These are phyloP conservation scores for Drosophila peninsularis DNA, from an alignment of 2,888 invertebrate species.

Conservation along the genomic window DNA sequence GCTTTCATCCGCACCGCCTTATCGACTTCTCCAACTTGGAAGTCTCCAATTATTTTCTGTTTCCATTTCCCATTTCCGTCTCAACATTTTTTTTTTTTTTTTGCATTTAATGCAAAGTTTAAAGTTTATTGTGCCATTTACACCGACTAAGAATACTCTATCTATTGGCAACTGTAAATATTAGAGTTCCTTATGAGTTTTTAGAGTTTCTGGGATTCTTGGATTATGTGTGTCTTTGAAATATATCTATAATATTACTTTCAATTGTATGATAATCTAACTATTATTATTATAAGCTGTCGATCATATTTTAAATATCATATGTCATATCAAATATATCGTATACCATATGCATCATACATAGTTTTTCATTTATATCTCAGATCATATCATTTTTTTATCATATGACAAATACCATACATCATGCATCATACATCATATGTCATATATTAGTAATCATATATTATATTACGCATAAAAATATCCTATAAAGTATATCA, in stretches of 20 bases:
- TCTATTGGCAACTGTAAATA: no score
- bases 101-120: neutral
- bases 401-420: no score
- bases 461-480: no score
- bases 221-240: neutral
- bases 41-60: neutral
- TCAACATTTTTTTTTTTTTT: neutral
- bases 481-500: no score
- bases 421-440: no score
- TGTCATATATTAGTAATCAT: no score
- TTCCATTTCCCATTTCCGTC: neutral
- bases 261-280: neutral
- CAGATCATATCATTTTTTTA: neutral
- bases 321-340: neutral
- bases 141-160: neutral
- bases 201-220: no score
- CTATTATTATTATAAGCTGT: neutral
- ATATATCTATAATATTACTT: neutral
- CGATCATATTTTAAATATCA: neutral
- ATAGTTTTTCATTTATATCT: neutral
- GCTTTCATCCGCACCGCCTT: slow-evolving; percentile 36
- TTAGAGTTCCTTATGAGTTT: no score
- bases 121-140: neutral
- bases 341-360: neutral
- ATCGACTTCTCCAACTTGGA: neutral